Evolutionary conservation across 2,888 invertebrate genomes (phyloP).

Genomic region (Andricus quercusramuli): DNA sequence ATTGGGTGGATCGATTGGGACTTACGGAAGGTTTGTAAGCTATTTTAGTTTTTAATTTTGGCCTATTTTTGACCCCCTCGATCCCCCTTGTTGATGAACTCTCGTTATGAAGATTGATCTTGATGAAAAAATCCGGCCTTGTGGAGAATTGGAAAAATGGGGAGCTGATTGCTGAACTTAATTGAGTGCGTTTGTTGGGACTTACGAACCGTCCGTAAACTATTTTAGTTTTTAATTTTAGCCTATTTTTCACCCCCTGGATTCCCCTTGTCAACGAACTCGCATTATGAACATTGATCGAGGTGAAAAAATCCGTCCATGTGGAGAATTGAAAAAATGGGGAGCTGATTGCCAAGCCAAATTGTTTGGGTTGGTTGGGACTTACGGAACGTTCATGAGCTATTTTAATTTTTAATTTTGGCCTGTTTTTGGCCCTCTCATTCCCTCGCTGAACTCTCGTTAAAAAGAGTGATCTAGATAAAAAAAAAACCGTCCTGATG

Average conservation of each 20-base stretch:
- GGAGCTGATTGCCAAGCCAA: neutral
- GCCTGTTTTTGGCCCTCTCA: too few species aligned
- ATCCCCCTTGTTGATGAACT: too few species aligned
- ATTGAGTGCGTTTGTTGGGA: neutral
- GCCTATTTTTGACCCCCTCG: too few species aligned
- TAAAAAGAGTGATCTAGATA: constrained; percentile 1
- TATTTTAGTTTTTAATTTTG: too few species aligned
- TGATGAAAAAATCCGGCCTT: neutral
- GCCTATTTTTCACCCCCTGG: too few species aligned
- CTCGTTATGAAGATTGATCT: constrained; percentile 14
- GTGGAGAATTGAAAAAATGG: neutral
- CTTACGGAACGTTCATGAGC: too few species aligned
- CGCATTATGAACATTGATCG: constrained; percentile 12
- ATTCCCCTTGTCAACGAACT: neutral
- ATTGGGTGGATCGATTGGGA: neutral
- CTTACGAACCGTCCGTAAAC: too few species aligned
- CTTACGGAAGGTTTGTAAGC: too few species aligned
- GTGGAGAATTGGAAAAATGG: neutral
- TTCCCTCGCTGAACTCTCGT: neutral
- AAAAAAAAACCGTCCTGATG: neutral
- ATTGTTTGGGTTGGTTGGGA: neutral
- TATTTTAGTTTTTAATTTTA: too few species aligned
- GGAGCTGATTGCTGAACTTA: neutral
- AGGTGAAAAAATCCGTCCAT: neutral
- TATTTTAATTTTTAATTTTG: too few species aligned